Conservation (phyloP, 2,888 invertebrate species). For the Hydrotaea diabolus region DNA sequence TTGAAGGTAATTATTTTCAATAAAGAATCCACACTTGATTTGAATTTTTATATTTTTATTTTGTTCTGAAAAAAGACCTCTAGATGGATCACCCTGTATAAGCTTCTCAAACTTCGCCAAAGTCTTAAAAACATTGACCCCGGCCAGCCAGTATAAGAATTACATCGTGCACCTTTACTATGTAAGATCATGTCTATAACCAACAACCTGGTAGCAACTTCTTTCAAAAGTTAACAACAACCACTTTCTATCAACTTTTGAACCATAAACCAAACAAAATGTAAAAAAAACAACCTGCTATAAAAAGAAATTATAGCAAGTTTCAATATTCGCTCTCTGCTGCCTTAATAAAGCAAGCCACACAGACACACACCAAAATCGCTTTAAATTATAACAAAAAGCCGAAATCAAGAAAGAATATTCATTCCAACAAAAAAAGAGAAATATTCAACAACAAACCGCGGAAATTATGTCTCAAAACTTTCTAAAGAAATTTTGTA, state of each 20-base stretch:
- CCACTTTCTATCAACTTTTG: constrained; percentile 28
- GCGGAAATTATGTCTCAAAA: constrained; percentile 27
- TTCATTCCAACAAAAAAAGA: not conserved
- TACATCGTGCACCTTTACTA: too few species aligned
- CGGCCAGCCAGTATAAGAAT: too few species aligned
- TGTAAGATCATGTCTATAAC: too few species aligned
- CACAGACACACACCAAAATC: not conserved
- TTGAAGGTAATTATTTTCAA: too few species aligned
- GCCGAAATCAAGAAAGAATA: not conserved
- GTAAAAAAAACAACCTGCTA: not conserved
- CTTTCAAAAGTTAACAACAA: not conserved
- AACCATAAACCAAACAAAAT: not conserved
- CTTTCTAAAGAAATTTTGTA: constrained; percentile 63
- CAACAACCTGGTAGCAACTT: not conserved
- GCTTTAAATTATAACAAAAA: not conserved
- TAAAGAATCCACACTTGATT: too few species aligned
- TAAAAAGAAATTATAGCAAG: constrained; percentile 27
- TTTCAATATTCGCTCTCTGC: constrained; percentile 4
- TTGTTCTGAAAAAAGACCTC: too few species aligned
- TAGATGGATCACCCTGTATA: too few species aligned
- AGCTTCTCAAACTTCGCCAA: too few species aligned
- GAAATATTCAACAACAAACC: constrained; percentile 10
- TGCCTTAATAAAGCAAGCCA: not conserved
- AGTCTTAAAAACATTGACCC: too few species aligned
- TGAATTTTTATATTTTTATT: too few species aligned